Evolutionary conservation across 2,888 invertebrate species (phyloP), one percentile per base, ranked within the genome.

Genomic region (Tetragonula carbonaria): DNA sequence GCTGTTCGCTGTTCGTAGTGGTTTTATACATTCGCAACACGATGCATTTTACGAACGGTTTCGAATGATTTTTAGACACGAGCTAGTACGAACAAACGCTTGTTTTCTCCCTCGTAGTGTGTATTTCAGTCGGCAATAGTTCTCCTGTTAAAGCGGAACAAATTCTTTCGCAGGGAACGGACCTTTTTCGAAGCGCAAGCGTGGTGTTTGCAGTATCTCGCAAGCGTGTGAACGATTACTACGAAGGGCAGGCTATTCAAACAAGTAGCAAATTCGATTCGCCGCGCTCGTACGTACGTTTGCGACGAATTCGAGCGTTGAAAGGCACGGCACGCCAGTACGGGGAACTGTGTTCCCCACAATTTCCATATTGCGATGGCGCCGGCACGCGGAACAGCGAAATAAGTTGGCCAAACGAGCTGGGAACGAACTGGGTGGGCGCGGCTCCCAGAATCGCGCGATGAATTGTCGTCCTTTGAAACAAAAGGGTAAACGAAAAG

Each of bases 391-490:
- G 50, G 21, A 76, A 28, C 14, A 28, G 57, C n/a, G 18, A 45
- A 57, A 59, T 68, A 50, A 50, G 57, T 62, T 8, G 13, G 73
- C 28, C 28, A 50, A 62, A 51, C 14, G 21, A 50, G 51, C 28
- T 21, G 62, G 57, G 57, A 59, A 33, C n/a, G 74, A 50, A 63
- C 73, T 45, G 45, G 50, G 51, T 51, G 57, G 50, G 62, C 50
- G 62, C 50, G 59, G 59, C 45, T 23, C 23, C 57, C 8, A n/a
- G 73, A 28, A 62, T 63, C 73, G 21, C 57, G 67, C 38, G 21
- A 76, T 50, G 68, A 67, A 59, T 70, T 16, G 59, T 68, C 21
- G 68, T 62, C 50, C 50, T 70, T 76, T 67, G 18, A 21, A 50
- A n/a, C 21, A 16, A 28, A 45, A 55, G 53, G 53, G 38, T 23